phyloP scores from a whole-genome alignment of 2,888 invertebrate genomes.

The Tupiocoris notatus region DNA sequence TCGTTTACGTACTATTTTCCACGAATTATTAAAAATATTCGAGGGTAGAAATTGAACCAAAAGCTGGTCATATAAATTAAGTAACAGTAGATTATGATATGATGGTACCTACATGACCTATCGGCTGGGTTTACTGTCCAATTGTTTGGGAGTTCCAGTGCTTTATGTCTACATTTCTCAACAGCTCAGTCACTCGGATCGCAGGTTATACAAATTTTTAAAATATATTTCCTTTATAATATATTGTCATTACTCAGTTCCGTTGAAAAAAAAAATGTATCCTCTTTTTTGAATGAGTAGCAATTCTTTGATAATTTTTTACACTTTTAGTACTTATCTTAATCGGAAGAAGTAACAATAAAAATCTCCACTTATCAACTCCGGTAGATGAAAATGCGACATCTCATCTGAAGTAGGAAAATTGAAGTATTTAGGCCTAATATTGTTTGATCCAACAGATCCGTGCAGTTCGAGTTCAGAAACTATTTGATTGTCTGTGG shows the following conservation, averaged over 20 bases:
- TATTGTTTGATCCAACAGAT: too few relatives aligned
- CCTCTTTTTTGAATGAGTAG: constrained; percentile 4
- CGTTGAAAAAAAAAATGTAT: constrained; percentile 8
- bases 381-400: too few relatives aligned
- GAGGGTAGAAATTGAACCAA: not conserved
- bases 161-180: not conserved
- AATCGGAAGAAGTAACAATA: too few relatives aligned
- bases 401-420: too few relatives aligned
- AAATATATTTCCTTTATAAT: constrained; percentile 35
- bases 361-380: too few relatives aligned
- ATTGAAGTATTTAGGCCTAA: too few relatives aligned
- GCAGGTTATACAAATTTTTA: constrained; percentile 19
- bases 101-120: not conserved
- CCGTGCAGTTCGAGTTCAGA: too few relatives aligned
- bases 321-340: too few relatives aligned
- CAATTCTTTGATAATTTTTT: too few relatives aligned
- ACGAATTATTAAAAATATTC: not conserved
- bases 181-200: not conserved
- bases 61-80: not conserved
- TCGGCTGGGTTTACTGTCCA: not conserved
- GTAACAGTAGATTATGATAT: not conserved
- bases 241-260: constrained; percentile 38
- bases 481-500: too few relatives aligned
- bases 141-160: not conserved
- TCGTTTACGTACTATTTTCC: not conserved